Base-by-base conservation (phyloP, 2,888 invertebrate genomes). In the Yponomeuta plumbellus region DNA sequence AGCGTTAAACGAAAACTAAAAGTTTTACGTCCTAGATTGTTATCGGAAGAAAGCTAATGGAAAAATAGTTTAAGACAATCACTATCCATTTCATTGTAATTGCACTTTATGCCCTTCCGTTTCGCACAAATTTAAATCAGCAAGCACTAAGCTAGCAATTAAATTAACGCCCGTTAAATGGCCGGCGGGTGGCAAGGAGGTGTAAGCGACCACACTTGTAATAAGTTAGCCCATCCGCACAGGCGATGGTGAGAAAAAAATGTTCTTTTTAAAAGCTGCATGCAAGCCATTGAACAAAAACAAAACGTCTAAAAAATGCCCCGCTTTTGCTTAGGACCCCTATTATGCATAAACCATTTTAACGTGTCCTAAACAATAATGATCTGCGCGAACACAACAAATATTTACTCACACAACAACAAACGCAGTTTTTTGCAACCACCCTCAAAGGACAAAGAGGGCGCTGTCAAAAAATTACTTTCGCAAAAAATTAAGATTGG, bases 341-440 rank as follows among this genome's bases (percentile, higher is more conserved):
- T 52, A 1, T 52, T 52, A 6, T 52, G 44, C 3, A 13, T 17
- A 52, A 52, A 52, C 44, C 44, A 44, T 34, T 34, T 13, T 17
- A 17, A 44, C 44, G 17, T 44, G 20, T 57, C 20, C 56, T 20
- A 57, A 40, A 65, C 68, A 56, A 66, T 67, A 76, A 76, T 76
- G 72, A 73, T 72, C 70, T 83, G 84, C 78, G 78, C 84, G 85
- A 86, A 83, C 76, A 79, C 77, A 74, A 52, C 44, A 72, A 67
- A 68, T 71, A 68, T 71, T 70, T 69, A 64, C 72, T 71, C 64
- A 67, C 44, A 17, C 44, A 17, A 5, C 44, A 80, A 83, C 80
- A 82, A 83, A 76, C 71, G 66, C 58, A 75, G 71, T 61, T 85
- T 86, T 86, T 88, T 86, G 86, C 86, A 84, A 77, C 72, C 11